Base-by-base conservation (phyloP, 2,888 invertebrate species). In the Metellina segmentata region DNA sequence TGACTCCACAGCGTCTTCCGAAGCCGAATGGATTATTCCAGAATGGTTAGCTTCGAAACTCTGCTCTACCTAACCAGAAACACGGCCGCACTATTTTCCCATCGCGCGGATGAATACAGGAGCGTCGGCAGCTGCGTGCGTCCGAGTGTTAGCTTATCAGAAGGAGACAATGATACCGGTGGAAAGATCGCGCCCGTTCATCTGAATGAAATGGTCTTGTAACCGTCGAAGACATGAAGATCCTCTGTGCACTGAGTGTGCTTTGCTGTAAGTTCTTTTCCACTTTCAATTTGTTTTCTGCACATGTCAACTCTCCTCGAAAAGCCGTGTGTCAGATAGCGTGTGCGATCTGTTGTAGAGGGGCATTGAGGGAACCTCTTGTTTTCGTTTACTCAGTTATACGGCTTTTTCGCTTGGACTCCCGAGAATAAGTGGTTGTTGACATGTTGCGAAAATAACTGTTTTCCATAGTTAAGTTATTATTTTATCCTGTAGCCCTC, bases 221-320 rank as follows among this genome's bases (percentile, higher is more conserved):
- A 48, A 53, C 20, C 13, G 53, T 20, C 51, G 11, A 51, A 74
- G 48, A 85, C 61, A 85, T 74, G 82, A 82, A 82, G 52, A 20
- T 51, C 19, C 13, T 78, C 70, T 49, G 48, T 53, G 75, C 70
- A 71, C 78, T 77, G 16, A 19, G 19, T 52, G 75, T 52, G 20
- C 34, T 53, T 53, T 16, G 75, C 75, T 71, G 86, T 86, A 86
- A 86, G 86, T 86, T n/a, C 13, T 61, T 70, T 61, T 85, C 71
- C 8, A 34, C 19, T 53, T 34, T 61, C 16, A 20, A 13, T 13
- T 77, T 77, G 16, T 78, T 20, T 78, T 34, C 34, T 34, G 34
- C 34, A 34, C 34, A 2, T 34, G 34, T 34, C 34, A 34, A 34
- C 34, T 34, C 34, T 1, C 4, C 34, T 34, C 34, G 34, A 34